Base-by-base conservation (phyloP, 64 coral and sea anemone species). In the Stylophora pistillata region DNA sequence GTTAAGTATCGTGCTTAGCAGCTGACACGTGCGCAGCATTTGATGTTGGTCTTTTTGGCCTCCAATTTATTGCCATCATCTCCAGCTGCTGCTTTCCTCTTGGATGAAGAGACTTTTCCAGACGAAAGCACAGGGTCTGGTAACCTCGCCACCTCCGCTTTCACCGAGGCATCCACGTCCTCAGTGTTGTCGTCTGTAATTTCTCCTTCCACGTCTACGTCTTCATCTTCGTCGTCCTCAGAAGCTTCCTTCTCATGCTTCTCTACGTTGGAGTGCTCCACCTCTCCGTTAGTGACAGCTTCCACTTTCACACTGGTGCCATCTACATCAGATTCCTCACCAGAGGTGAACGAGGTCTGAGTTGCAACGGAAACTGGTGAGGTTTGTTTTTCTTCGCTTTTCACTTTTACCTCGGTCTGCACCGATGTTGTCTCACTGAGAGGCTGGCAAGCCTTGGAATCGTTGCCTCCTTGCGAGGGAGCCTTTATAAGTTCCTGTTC, bases 1-100 rank as follows among this genome's bases (percentile, higher is more conserved):
- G 26, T 20, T 33, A 76, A 30, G 23, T 54, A 17, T 29, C 58
- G 26, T 15, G 62, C 62, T 52, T 78, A 91, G 69, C 78, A 76
- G 82, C 90, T 91, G 72, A 91, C 82, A 58, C 90, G 78, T 31
- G 90, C 90, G 71, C 90, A 91, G 55, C 71, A 74, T 56, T 91
- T 81, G 29, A 91, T 91, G 30, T 91, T 91, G 3, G 81, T 61
- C 63, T 91, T 91, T 11, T 83, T 83, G 30, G 83, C 90, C 52
- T 91, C 90, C 58, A 86, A 77, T 26, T 83, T 91, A 73, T 91
- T 86, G 16, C 59, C 90, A 76, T 91, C 82, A 72, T 91, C 83
- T 25, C 75, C 90, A 58, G 33, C 41, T 32, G 52, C 90, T 68
- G 83, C 73, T 58, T 91, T 85, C 53, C 73, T 86, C 47, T 86